Evolutionary conservation across 1,140 invertebrate genomes (phyloP).

Genomic region (Myzus persicae): DNA sequence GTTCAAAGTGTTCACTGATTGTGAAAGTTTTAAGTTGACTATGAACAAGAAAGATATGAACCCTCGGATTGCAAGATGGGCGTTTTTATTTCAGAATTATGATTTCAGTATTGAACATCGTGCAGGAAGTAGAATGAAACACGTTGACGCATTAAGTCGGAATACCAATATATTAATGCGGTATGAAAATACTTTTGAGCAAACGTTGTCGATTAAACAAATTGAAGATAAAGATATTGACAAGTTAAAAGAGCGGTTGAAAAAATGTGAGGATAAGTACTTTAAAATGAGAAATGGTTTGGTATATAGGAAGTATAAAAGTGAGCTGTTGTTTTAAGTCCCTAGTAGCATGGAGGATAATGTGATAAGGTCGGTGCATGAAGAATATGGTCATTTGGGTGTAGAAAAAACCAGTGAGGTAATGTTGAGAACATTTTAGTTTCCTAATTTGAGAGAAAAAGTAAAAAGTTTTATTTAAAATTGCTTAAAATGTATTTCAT

Average conservation of each 20-base stretch:
- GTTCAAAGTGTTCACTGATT: constrained; percentile 42
- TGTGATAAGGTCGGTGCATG: constrained; percentile 29
- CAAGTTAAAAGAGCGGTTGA: neutral
- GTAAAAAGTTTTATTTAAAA: neutral
- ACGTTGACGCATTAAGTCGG: constrained; percentile 14
- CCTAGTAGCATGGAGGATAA: neutral
- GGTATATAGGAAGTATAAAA: constrained; percentile 20
- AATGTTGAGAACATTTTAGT: constrained; percentile 29
- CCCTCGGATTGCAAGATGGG: constrained; percentile 20
- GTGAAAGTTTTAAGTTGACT: constrained; percentile 25
- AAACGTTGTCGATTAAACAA: neutral
- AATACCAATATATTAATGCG: neutral
- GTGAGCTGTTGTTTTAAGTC: neutral
- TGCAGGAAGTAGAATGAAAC: constrained; percentile 20
- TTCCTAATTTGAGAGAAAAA: constrained; percentile 9
- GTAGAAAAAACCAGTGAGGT: neutral
- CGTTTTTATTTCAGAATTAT: constrained; percentile 39
- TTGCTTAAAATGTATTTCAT: neutral
- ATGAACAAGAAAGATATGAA: constrained; percentile 30
- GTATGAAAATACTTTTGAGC: constrained; percentile 34
- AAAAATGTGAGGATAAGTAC: neutral
- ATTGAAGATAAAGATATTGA: neutral
- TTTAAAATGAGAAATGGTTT: neutral
- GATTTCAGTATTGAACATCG: constrained; percentile 47
- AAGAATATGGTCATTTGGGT: neutral